These are phyloP conservation scores for Hypotaenidia okinawae DNA, from an alignment of 2,797 vertebrate genomes.

Conservation along the genomic window DNA sequence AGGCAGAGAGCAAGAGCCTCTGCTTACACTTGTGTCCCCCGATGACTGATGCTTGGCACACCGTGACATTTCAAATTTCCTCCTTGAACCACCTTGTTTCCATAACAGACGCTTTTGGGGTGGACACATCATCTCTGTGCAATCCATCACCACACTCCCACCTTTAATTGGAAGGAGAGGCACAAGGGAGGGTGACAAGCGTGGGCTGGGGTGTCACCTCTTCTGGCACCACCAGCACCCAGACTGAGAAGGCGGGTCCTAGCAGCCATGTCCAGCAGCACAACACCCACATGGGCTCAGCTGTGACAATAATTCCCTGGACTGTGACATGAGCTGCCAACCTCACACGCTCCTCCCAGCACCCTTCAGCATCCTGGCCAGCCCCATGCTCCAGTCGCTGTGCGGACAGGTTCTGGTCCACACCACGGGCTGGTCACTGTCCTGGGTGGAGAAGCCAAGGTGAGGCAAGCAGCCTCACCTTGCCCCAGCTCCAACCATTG, in stretches of 20 bases:
- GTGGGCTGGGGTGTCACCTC: neutral
- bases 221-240: neutral
- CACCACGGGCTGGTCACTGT: neutral
- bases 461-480: neutral
- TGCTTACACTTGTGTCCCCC: neutral
- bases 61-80: neutral
- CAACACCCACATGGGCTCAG: accelerated
- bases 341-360: neutral
- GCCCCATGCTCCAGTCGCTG: accelerated
- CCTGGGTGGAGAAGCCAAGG: neutral
- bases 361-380: accelerated
- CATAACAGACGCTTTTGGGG: neutral
- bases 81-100: neutral
- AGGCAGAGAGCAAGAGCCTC: neutral
- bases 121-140: neutral
- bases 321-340: neutral
- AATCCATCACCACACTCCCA: neutral
- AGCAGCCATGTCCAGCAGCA: neutral
- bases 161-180: neutral
- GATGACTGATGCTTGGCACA: neutral
- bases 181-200: accelerated
- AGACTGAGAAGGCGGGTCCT: accelerated
- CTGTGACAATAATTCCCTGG: neutral
- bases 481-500: accelerated
- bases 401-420: neutral